Conservation (phyloP, 2,888 invertebrate species). For the Meiosimyza decipiens region DNA sequence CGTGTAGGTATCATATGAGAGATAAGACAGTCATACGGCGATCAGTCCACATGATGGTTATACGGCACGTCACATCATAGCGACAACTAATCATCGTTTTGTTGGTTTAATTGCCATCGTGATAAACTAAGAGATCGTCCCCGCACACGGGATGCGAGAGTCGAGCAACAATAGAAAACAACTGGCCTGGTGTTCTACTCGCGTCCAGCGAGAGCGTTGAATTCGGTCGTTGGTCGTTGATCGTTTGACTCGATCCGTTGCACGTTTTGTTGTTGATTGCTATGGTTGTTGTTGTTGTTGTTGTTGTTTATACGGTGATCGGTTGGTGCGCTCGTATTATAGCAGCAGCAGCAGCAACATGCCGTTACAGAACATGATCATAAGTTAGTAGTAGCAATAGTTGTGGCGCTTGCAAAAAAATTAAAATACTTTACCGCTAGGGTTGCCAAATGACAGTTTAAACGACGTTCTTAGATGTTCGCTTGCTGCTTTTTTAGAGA, state of each 20-base stretch:
- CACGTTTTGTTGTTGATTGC: constrained; percentile 3
- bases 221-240: neutral
- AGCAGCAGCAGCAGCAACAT: constrained; percentile 7
- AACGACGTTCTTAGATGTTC: too few relatives aligned
- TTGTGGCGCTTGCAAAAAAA: too few relatives aligned
- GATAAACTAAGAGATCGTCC: neutral
- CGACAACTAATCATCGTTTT: too few relatives aligned
- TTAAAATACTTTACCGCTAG: too few relatives aligned
- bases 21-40: too few relatives aligned
- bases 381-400: neutral
- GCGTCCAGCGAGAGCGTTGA: neutral
- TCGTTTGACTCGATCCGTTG: constrained; percentile 12
- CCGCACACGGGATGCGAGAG: neutral
- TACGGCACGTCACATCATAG: too few relatives aligned
- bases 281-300: neutral
- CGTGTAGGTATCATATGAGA: too few relatives aligned
- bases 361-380: neutral
- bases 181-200: neutral
- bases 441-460: too few relatives aligned
- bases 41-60: too few relatives aligned
- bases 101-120: neutral
- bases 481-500: too few relatives aligned
- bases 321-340: neutral
- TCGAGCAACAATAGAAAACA: neutral
- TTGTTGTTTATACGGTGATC: neutral